Base-by-base conservation (phyloP, 2,888 invertebrate species). In the Venusia cambrica region DNA sequence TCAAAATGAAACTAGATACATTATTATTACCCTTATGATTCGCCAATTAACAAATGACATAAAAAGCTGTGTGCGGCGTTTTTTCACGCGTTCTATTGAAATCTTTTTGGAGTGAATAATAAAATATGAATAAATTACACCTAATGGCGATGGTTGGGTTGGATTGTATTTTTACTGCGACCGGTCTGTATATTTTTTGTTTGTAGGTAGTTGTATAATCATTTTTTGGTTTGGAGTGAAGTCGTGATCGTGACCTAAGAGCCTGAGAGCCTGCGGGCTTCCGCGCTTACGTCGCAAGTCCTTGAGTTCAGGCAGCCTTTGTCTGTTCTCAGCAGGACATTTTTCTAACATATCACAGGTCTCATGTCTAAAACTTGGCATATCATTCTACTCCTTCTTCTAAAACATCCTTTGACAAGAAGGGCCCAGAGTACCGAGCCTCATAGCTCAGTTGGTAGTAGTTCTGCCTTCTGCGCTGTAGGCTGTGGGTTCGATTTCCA, bases 181-280 rank as follows among this genome's bases (percentile, higher is more conserved):
- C 62, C 58, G 60, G 60, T 66, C 54, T 62, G 59, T 52, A 60
- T 56, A 4, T 69, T 73, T 75, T 73, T 78, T 76, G 56, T 57
- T 47, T 56, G 66, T n/a, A n/a, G n/a, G n/a, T n/a, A n/a, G n/a
- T n/a, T n/a, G n/a, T n/a, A n/a, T 75, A 78, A 78, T 78, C 75
- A 77, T 77, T 78, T 76, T 80, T 74, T 73, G 66, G 79, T 81
- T 80, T 77, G 73, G 71, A 74, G 67, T 73, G 68, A 58, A 73
- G 63, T 81, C 78, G 79, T 78, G 83, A 83, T 81, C 78, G 79
- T 78, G 83, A 83, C 73, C 64, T 51, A 59, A 57, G 54, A 68
- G 69, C 72, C 68, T 70, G 72, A 71, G 63, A 22, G 51, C 58
- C 62, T 45, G 60, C 54, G 51, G 67, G 74, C 75, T 75, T 73